These are phyloP conservation scores for Tapera naevia DNA, from an alignment of 2,797 vertebrate genomes.

Conservation along the genomic window DNA sequence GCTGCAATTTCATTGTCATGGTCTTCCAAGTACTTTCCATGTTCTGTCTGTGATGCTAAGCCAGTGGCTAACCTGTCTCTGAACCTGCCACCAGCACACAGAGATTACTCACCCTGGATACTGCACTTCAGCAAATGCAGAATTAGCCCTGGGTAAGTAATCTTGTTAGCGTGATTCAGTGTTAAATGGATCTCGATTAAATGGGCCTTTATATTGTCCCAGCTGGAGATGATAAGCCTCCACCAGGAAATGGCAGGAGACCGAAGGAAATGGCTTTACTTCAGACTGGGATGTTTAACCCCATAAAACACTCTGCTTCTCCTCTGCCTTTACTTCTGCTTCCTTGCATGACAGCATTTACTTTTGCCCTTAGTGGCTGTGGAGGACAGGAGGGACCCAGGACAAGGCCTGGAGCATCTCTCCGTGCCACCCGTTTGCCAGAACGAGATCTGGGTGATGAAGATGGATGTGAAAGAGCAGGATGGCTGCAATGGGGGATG, in stretches of 20 bases:
- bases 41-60: slow-evolving; percentile 63
- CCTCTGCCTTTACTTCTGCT: neutral
- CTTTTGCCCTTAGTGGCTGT: neutral
- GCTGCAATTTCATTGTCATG: slow-evolving; percentile 31
- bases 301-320: slow-evolving; percentile 7
- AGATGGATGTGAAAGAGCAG: neutral
- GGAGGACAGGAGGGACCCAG: neutral
- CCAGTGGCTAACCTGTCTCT: slow-evolving; percentile 64
- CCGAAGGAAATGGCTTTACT: slow-evolving; percentile 67
- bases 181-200: slow-evolving; percentile 74
- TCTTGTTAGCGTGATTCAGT: slow-evolving; percentile 73
- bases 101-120: slow-evolving; percentile 66
- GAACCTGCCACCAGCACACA: slow-evolving; percentile 46
- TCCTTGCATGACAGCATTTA: neutral
- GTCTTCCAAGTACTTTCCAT: slow-evolving; percentile 28
- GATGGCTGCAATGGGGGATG: neutral
- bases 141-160: slow-evolving; percentile 64
- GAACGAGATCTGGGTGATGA: neutral
- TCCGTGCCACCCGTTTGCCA: neutral
- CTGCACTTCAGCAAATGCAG: slow-evolving; percentile 57
- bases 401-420: neutral
- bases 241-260: slow-evolving; percentile 68
- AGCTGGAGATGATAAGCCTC: slow-evolving; percentile 72
- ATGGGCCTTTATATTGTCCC: slow-evolving; percentile 71
- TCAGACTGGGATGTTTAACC: slow-evolving; percentile 68